These are phyloP conservation scores for Pachyrhynchus sulphureomaculatus DNA, from an alignment of 1,140 invertebrate species.

Conservation along the genomic window DNA sequence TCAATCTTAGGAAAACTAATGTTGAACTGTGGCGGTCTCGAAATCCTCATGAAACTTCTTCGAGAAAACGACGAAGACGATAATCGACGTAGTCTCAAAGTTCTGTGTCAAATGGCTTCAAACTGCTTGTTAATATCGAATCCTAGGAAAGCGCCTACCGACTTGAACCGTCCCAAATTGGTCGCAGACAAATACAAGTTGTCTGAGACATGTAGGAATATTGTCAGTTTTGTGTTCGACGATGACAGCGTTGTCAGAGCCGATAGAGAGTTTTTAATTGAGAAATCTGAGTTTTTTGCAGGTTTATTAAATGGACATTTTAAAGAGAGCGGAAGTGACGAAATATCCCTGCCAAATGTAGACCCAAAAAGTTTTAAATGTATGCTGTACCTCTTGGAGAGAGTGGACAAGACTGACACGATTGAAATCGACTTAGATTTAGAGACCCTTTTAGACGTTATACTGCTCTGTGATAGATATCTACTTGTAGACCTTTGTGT, in stretches of 20 bases:
- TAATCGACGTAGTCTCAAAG: conserved; percentile 30
- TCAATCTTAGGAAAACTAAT: conserved; percentile 39
- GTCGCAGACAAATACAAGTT: conserved; percentile 33
- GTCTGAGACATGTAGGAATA: conserved; percentile 47
- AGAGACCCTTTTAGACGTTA: conserved; percentile 63
- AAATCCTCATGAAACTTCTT: conserved; percentile 40
- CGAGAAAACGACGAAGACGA: conserved; percentile 30
- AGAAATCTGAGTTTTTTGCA: conserved; percentile 65
- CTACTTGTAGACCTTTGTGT: conserved; percentile 61
- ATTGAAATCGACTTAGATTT: conserved; percentile 54
- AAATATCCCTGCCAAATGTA: conserved; percentile 58
- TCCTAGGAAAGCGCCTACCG: conserved; percentile 4
- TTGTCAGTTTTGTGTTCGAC: conserved; percentile 64
- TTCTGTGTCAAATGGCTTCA: conserved; percentile 52
- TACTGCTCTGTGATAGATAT: conserved; percentile 65
- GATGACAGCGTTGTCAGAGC: conserved; percentile 62
- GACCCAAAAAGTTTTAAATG: conserved; percentile 58
- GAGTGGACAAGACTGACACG: conserved; percentile 50
- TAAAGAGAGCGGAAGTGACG: conserved; percentile 62
- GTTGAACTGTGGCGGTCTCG: conserved; percentile 43
- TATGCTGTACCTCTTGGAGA: conserved; percentile 56
- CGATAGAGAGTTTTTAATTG: conserved; percentile 60
- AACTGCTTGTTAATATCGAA: conserved; percentile 47
- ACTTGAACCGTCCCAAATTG: conserved; percentile 10
- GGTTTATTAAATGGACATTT: conserved; percentile 67